Base-by-base conservation (phyloP, 2,888 invertebrate genomes). In the Gymnocheta viridis region DNA sequence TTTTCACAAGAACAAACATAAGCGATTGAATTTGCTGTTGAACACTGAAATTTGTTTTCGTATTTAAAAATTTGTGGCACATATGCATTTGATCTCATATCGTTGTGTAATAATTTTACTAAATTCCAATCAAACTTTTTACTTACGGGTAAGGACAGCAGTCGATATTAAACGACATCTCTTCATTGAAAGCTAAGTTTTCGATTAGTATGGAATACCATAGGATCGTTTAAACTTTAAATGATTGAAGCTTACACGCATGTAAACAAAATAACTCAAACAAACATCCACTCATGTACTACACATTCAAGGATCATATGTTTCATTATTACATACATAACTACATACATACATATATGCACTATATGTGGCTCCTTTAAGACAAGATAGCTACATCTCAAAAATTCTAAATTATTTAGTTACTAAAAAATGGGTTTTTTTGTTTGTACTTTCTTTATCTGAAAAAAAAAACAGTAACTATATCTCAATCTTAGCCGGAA, bases 1-100 rank as follows among this genome's bases (percentile, higher is more conserved):
- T 66, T 72, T 29, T 49, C n/a, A 54, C 22, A 56, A 27, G 35
- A 66, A 24, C 51, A 54, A 29, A 60, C 4, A 38, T 58, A 4
- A 38, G 38, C 38, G 47, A 17, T 9, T 47, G 5, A 27, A 14
- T 51, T 51, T 24, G 4, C 3, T 14, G 24, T 24, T 27, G 14
- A 24, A 51, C 22, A 51, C 24, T 51, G 4, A 14, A 24, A 24
- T 51, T 51, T 24, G 9, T 51, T 27, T 27, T 51, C 27, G 14
- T 51, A 51, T 14, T 24, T 10, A 9, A 51, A 24, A 4, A 51
- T 51, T 51, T 24, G 4, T 27, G 6, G n/a, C 19, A 47, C 47
- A 19, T 47, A 6, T 19, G 47, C 19, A 47, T 47, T 12, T 19
- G 19, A 44, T 47, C 47, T n/a, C n/a, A n/a, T n/a, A 41, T 41